These are phyloP conservation scores for Diarsia mendica DNA, from an alignment of 2,888 invertebrate species.

Conservation along the genomic window DNA sequence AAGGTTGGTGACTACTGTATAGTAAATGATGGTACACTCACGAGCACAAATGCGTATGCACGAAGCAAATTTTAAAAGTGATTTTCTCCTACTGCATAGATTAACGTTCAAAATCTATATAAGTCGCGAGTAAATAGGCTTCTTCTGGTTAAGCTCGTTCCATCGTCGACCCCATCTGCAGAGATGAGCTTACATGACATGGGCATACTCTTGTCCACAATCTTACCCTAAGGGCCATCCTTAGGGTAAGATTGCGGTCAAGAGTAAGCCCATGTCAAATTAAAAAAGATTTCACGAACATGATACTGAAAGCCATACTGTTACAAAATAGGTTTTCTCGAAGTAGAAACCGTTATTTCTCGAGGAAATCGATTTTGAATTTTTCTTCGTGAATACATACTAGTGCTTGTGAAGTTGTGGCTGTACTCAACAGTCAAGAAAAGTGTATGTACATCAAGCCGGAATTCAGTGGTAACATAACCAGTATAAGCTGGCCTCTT, in stretches of 20 bases:
- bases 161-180: too few species aligned
- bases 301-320: not conserved
- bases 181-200: too few species aligned
- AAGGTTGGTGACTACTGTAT: slow-evolving; percentile 45
- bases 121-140: too few species aligned
- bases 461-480: not conserved
- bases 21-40: not conserved
- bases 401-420: not conserved
- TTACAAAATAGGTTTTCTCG: not conserved
- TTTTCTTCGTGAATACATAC: not conserved
- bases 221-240: too few species aligned
- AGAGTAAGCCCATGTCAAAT: too few species aligned
- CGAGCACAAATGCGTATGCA: not conserved
- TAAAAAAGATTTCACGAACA: too few species aligned
- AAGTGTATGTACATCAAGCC: not conserved
- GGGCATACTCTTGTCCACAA: too few species aligned
- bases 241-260: too few species aligned
- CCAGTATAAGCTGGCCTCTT: not conserved
- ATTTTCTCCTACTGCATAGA: not conserved
- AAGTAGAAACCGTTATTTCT: not conserved
- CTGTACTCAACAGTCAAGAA: not conserved
- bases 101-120: too few species aligned
- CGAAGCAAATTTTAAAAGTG: not conserved
- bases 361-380: not conserved
- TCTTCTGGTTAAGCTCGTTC: too few species aligned